Conservation (phyloP, 1,140 invertebrate species). For the Procambarus virginalis region DNA sequence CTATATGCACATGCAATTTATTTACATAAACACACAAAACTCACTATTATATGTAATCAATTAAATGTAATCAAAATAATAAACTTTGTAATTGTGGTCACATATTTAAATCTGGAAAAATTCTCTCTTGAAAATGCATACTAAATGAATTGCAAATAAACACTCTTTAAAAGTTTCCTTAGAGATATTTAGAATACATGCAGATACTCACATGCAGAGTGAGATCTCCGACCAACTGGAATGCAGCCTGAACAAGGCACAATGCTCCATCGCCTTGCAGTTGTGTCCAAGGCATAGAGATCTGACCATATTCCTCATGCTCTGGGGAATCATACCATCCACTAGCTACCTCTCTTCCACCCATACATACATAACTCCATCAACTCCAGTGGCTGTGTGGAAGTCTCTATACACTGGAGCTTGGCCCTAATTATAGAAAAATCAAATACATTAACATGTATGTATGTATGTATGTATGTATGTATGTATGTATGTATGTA, state of each 20-base stretch:
- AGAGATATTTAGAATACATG: not conserved
- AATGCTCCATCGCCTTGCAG: conserved; percentile 82
- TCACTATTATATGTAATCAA: too few relatives aligned
- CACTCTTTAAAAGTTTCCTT: not conserved
- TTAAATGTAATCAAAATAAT: too few relatives aligned
- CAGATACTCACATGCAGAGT: conserved; percentile 86
- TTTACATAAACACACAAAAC: too few relatives aligned
- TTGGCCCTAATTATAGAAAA: conserved; percentile 73
- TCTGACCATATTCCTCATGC: conserved; percentile 85
- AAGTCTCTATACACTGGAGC: conserved; percentile 88
- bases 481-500: too few relatives aligned
- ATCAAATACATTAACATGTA: too few relatives aligned
- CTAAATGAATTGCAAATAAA: too few relatives aligned
- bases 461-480: too few relatives aligned
- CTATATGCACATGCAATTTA: too few relatives aligned
- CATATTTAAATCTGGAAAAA: too few relatives aligned
- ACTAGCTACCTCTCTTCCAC: conserved; percentile 84
- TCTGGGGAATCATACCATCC: conserved; percentile 80
- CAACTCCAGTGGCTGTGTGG: conserved; percentile 83
- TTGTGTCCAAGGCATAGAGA: conserved; percentile 85
- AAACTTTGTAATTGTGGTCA: too few relatives aligned
- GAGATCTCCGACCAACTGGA: conserved; percentile 85
- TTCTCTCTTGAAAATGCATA: too few relatives aligned
- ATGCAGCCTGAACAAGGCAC: conserved; percentile 77
- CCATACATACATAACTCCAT: conserved; percentile 76